Evolutionary conservation across 1,140 invertebrate genomes (phyloP).

Genomic region (Portunus trituberculatus): DNA sequence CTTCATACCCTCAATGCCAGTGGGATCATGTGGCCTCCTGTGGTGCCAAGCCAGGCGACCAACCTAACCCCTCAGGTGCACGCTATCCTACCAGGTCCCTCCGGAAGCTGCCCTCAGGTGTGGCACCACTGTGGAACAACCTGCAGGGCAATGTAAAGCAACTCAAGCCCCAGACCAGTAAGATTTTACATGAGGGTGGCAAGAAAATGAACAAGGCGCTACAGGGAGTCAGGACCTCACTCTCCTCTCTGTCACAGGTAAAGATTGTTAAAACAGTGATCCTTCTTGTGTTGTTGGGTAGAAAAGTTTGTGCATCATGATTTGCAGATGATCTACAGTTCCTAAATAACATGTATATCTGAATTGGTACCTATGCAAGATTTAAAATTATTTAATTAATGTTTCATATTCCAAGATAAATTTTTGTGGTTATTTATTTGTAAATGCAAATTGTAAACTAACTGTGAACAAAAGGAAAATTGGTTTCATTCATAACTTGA

Average conservation of each 20-base stretch:
- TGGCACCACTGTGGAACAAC: constrained; percentile 45
- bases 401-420: neutral
- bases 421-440: neutral
- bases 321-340: no score
- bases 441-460: no score
- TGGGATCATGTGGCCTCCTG: neutral
- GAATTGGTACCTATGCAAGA: no score
- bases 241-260: constrained; percentile 70
- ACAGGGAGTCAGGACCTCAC: constrained; percentile 64
- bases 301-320: no score
- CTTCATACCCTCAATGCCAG: neutral
- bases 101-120: constrained; percentile 51
- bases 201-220: constrained; percentile 65
- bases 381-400: no score
- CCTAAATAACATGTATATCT: no score
- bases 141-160: constrained; percentile 62
- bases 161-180: constrained; percentile 60
- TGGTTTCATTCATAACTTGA: no score
- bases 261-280: neutral
- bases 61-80: neutral
- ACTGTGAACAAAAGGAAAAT: no score
- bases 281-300: neutral
- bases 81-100: constrained; percentile 21
- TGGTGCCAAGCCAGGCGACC: neutral
- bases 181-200: constrained; percentile 58